Conservation (phyloP, 2,888 invertebrate genomes). For the Apamea crenata region DNA sequence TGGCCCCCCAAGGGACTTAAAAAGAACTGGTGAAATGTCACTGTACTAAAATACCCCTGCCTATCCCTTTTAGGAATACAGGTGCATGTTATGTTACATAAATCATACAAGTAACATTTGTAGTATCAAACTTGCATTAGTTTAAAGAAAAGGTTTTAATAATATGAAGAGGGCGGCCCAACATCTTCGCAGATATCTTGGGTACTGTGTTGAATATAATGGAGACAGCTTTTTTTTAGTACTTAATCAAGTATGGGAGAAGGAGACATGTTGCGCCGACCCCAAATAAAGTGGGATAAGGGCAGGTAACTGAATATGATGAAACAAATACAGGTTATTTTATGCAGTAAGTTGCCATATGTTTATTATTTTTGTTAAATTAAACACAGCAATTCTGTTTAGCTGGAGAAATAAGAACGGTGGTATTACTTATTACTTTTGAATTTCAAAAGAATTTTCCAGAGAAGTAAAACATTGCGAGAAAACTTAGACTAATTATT, state of each 20-base stretch:
- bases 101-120: slow-evolving; percentile 22
- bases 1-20: not conserved
- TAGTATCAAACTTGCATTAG: slow-evolving; percentile 46
- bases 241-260: not conserved
- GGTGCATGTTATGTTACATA: slow-evolving; percentile 23
- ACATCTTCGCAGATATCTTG: slow-evolving; percentile 26
- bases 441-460: not conserved
- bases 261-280: too few species aligned
- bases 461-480: not conserved
- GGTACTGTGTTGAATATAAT: not conserved
- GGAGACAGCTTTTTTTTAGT: slow-evolving; percentile 21
- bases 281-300: too few species aligned
- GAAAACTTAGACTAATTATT: too few species aligned
- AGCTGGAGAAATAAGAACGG: not conserved
- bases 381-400: not conserved
- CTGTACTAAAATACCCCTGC: not conserved
- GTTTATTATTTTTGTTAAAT: not conserved
- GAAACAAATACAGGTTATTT: not conserved
- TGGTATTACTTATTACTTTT: not conserved
- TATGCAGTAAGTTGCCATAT: not conserved
- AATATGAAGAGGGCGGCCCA: not conserved
- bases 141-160: slow-evolving; percentile 36
- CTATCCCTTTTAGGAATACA: not conserved
- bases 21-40: not conserved
- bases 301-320: not conserved